Conservation (phyloP, 2,888 invertebrate genomes). For the Tipula confusa region DNA sequence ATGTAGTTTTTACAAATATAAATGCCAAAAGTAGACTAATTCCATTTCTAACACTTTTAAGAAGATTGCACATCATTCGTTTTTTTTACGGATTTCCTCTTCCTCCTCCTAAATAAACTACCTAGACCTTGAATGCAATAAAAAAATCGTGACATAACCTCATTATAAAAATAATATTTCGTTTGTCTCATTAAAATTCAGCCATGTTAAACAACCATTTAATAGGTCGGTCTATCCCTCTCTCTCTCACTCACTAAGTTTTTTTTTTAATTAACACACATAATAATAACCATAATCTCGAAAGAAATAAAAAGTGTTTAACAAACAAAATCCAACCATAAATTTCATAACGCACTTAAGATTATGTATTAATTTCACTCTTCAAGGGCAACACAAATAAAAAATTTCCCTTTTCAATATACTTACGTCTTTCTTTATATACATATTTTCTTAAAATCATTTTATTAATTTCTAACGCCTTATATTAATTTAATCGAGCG, state of each 20-base stretch:
- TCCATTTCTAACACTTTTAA: too few species aligned
- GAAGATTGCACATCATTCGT: background rate
- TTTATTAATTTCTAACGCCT: constrained; percentile 12
- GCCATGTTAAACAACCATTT: background rate
- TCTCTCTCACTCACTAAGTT: too few species aligned
- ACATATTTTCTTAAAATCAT: background rate
- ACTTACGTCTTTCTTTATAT: background rate
- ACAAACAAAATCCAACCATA: background rate
- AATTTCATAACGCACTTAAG: background rate
- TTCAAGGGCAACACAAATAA: background rate
- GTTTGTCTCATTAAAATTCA: background rate
- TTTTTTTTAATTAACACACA: background rate
- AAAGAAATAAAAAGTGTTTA: background rate
- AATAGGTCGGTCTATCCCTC: background rate
- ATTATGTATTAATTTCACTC: background rate
- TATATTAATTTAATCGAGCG: background rate
- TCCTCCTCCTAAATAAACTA: background rate
- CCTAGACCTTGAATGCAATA: background rate
- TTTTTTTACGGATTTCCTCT: background rate
- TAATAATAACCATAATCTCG: background rate
- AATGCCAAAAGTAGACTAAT: too few species aligned
- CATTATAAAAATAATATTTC: background rate
- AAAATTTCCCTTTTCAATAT: background rate
- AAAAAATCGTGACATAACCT: background rate
- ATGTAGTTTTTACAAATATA: too few species aligned